Conservation (phyloP, 2,113 vertebrate species). For the Eolophus roseicapilla region DNA sequence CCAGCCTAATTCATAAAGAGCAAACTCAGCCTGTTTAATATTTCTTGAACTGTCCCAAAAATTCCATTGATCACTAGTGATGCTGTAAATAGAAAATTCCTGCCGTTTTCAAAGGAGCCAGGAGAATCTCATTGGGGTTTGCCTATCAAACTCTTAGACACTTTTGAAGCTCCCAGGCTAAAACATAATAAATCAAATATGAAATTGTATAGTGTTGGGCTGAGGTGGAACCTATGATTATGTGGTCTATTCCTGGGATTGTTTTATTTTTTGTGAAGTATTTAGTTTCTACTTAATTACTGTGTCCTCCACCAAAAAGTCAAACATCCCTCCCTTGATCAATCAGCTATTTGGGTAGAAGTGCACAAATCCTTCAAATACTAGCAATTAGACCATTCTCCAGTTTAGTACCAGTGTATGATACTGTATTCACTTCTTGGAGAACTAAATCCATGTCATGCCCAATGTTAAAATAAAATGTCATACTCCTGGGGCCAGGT, state of each 20-base stretch:
- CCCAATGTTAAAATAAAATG: conserved; percentile 3
- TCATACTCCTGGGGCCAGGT: not conserved
- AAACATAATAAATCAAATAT: conserved; percentile 52
- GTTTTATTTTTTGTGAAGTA: conserved; percentile 10
- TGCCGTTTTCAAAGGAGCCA: conserved; percentile 49
- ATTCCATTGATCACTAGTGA: conserved; percentile 17
- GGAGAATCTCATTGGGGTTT: conserved; percentile 47
- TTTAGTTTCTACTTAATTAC: conserved; percentile 58
- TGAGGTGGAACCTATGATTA: conserved; percentile 2
- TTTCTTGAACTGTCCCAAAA: conserved; percentile 29
- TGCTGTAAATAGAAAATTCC: conserved; percentile 60
- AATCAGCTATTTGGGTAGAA: conserved; percentile 7
- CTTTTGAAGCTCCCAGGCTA: conserved; percentile 48
- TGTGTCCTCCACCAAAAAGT: not conserved
- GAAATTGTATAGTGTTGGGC: conserved; percentile 5
- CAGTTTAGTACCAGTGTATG: not conserved
- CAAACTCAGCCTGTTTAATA: conserved; percentile 44
- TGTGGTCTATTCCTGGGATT: not conserved
- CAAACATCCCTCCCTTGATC: conserved; percentile 25
- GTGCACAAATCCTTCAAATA: not conserved
- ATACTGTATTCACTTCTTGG: not conserved
- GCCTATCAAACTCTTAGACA: conserved; percentile 45
- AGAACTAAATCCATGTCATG: not conserved
- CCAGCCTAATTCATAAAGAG: conserved; percentile 51
- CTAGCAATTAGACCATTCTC: not conserved